phyloP scores from a whole-genome alignment of 2,113 vertebrate genomes.

The Aegypius monachus region DNA sequence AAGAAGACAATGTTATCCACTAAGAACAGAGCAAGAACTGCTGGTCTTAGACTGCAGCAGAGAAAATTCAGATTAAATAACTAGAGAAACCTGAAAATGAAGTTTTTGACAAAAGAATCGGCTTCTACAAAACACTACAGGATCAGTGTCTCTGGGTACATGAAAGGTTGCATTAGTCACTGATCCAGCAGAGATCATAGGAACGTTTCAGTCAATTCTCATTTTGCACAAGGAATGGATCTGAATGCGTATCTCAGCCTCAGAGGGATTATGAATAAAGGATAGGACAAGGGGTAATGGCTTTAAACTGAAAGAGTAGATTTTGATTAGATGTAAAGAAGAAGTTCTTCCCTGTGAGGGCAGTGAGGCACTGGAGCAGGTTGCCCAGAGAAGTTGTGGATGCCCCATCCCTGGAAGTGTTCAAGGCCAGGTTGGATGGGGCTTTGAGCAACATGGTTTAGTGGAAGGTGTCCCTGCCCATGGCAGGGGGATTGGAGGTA shows the following conservation, averaged over 20 bases:
- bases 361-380: too few species aligned
- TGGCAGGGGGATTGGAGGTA: too few species aligned
- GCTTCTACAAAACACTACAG: neutral
- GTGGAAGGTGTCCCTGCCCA: too few species aligned
- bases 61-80: neutral
- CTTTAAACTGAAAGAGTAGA: too few species aligned
- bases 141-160: neutral
- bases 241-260: neutral
- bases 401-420: too few species aligned
- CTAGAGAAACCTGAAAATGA: conserved; percentile 18
- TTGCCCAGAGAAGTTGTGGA: too few species aligned
- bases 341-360: too few species aligned
- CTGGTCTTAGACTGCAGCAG: neutral
- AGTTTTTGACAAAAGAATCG: conserved; percentile 34
- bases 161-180: conserved; percentile 45
- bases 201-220: neutral
- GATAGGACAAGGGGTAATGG: too few species aligned
- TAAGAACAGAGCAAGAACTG: neutral
- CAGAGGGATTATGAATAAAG: neutral
- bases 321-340: too few species aligned
- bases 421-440: too few species aligned
- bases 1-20: neutral
- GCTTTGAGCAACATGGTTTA: too few species aligned
- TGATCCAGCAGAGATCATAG: conserved; percentile 16
- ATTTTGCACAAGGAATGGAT: neutral